A percentile compares a stretch with the other conserved stretches of the same genome.
Conservation (phyloP, 2,113 vertebrate genomes). For the Saguinus imperator region DNA sequence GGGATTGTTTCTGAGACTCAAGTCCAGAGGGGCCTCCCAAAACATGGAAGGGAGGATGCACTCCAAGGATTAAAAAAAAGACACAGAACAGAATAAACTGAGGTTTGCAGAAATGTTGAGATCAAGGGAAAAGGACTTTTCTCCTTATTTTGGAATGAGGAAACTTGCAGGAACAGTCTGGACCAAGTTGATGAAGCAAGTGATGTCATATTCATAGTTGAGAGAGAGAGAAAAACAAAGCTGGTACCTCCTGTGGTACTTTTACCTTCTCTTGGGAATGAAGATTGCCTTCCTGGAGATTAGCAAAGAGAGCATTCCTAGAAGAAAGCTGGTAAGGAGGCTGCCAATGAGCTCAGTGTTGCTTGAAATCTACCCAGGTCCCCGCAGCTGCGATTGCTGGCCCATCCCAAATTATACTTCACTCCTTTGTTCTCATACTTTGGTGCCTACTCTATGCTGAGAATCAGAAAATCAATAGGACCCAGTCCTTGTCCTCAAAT, state of each 20-base stretch:
- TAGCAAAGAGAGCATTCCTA: neutral
- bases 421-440: neutral
- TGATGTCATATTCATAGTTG: neutral
- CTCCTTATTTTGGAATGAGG: neutral
- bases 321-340: neutral
- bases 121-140: neutral
- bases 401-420: neutral
- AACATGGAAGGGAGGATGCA: neutral
- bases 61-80: neutral
- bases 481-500: neutral
- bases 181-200: neutral
- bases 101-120: constrained; percentile 13
- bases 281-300: neutral
- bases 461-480: neutral
- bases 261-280: neutral
- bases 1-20: neutral
- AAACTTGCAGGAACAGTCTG: neutral
- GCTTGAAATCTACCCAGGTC: neutral
- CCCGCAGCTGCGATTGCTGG: accelerated
- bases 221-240: neutral
- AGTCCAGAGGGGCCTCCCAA: neutral
- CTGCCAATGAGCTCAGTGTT: neutral
- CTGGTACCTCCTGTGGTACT: neutral
- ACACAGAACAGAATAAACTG: neutral
- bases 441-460: neutral